Base-by-base conservation (phyloP, 2,888 invertebrate genomes). In the Hipparchia semele region DNA sequence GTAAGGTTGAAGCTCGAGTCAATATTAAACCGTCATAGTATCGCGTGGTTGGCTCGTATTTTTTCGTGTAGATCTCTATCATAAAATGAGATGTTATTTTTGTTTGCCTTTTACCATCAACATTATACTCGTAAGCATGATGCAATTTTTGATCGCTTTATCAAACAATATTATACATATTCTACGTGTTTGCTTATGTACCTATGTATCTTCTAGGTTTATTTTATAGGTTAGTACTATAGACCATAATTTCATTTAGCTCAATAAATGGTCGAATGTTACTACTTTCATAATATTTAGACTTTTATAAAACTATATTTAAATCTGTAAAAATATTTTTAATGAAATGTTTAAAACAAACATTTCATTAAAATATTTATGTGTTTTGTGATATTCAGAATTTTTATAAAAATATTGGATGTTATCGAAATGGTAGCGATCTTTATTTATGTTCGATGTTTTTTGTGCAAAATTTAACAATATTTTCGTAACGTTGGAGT, bases 51-150 rank as follows among this genome's bases (percentile, higher is more conserved):
- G 8, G n/a, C 13, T 45, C 58, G 9, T 56, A 10, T 58, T 68
- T 68, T 53, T 59, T 49, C 46, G 12, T 46, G 7, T 58, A 58
- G 58, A 56, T 58, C 13, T n/a, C 46, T 58, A 68, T 68, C 58
- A n/a, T 46, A 6, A 68, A 68, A 68, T 68, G 46, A 68, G 68
- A 68, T 49, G 67, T 68, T n/a, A 68, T 33, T 46, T 49, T 59
- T 68, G 49, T 68, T 68, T 58, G 49, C 68, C 46, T 58, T 58
- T 56, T 58, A 6, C 58, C 46, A 3, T 58, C 23, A 23, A 45
- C 9, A 13, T 66, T 39, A 49, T 58, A 23, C 23, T 23, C 23
- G 23, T 23, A 23, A 10, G 13, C 10, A 8, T 13, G 2, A 54
- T 46, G n/a, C 45, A 58, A 56, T 67, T 56, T 67, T 67, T 58